Percentiles rank a stretch among this genome's conserved stretches.
These are phyloP conservation scores for Hemichromis elongatus DNA, from an alignment of 2,113 vertebrate genomes.

Conservation along the genomic window DNA sequence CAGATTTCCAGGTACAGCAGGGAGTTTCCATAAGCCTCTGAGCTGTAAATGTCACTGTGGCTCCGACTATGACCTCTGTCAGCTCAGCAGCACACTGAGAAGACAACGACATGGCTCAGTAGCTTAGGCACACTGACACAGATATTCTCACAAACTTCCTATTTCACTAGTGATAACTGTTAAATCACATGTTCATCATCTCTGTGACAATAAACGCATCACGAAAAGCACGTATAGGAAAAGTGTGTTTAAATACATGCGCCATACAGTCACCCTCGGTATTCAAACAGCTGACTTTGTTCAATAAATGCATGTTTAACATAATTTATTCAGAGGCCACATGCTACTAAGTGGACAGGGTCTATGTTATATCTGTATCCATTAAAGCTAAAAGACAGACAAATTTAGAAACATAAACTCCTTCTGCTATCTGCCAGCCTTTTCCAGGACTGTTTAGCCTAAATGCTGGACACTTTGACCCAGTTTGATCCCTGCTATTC, in stretches of 20 bases:
- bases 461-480: not conserved
- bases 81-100: constrained; percentile 11
- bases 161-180: not conserved
- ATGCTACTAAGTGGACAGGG: not conserved
- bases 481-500: not conserved
- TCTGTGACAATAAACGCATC: not conserved
- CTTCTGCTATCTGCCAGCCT: not conserved
- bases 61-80: constrained; percentile 43
- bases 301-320: not conserved
- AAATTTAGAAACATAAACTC: not conserved
- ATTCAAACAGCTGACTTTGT: not conserved
- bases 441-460: not conserved
- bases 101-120: constrained; percentile 7
- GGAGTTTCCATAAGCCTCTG: constrained; percentile 28
- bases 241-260: not conserved
- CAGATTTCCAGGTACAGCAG: constrained; percentile 30
- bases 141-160: not conserved
- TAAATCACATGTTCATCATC: not conserved
- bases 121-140: constrained; percentile 6
- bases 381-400: not conserved
- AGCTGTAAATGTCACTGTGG: constrained; percentile 51
- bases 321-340: not conserved
- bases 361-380: not conserved
- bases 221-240: not conserved
- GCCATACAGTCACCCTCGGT: not conserved